phyloP scores from a whole-genome alignment of 2,797 vertebrate genomes.

The Oreortyx pictus region DNA sequence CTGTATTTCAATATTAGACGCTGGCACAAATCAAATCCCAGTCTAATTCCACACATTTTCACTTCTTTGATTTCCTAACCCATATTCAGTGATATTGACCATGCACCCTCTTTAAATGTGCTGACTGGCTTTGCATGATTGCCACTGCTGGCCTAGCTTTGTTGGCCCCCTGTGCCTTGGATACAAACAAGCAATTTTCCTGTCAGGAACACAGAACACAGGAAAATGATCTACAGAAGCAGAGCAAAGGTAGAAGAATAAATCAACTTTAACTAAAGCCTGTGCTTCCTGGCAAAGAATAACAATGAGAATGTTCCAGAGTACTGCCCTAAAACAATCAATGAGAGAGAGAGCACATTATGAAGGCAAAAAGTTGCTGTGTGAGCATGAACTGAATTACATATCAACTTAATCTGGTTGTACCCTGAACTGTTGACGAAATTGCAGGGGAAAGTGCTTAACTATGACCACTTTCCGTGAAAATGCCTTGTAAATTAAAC shows the following conservation, averaged over 20 bases:
- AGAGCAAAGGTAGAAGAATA: background rate
- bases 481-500: background rate
- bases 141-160: background rate
- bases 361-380: background rate
- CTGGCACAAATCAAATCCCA: background rate
- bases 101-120: background rate
- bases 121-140: background rate
- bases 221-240: background rate
- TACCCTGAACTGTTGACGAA: slow-evolving; percentile 17
- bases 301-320: background rate
- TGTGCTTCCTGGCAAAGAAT: background rate
- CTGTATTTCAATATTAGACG: background rate
- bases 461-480: background rate
- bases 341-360: background rate
- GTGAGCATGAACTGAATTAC: background rate
- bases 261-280: background rate
- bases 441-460: background rate
- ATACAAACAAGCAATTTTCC: background rate
- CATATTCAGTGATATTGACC: background rate
- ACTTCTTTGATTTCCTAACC: background rate
- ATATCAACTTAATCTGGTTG: background rate
- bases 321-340: background rate
- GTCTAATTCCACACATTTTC: background rate
- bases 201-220: background rate
- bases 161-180: background rate